phyloP scores from a whole-genome alignment of 2,888 invertebrate species.

The Macrophya alboannulata region DNA sequence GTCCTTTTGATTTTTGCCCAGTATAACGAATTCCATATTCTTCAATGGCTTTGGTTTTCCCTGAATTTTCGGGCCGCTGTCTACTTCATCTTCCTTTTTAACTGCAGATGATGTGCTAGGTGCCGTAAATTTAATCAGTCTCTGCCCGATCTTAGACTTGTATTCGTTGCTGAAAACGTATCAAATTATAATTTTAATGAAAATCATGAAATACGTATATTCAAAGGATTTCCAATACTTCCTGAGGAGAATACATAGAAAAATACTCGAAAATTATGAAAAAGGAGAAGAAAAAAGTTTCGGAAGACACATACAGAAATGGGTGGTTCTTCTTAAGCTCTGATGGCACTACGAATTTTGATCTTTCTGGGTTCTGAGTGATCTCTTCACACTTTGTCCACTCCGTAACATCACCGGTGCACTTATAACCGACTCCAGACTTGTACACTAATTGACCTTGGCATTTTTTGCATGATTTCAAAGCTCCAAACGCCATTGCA shows the following conservation, averaged over 20 bases:
- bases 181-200: constrained; percentile 28
- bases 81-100: constrained; percentile 82
- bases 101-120: constrained; percentile 79
- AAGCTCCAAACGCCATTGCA: constrained; percentile 93
- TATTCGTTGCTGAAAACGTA: constrained; percentile 80
- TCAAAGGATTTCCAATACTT: neutral
- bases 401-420: constrained; percentile 91
- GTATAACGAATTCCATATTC: constrained; percentile 89
- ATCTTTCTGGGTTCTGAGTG: constrained; percentile 88
- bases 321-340: constrained; percentile 82
- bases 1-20: constrained; percentile 82
- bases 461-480: constrained; percentile 91
- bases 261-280: neutral
- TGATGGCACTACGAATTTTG: constrained; percentile 86
- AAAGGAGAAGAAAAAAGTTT: neutral
- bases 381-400: constrained; percentile 94
- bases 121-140: constrained; percentile 83
- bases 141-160: constrained; percentile 83
- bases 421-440: constrained; percentile 90
- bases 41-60: constrained; percentile 87
- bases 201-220: neutral
- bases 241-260: neutral
- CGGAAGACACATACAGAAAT: constrained; percentile 81
- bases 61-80: constrained; percentile 84
- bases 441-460: constrained; percentile 87